A percentile compares a stretch with the other conserved stretches of the same genome.
Conservation (phyloP, 2,797 vertebrate genomes). For the Tinamus major region DNA sequence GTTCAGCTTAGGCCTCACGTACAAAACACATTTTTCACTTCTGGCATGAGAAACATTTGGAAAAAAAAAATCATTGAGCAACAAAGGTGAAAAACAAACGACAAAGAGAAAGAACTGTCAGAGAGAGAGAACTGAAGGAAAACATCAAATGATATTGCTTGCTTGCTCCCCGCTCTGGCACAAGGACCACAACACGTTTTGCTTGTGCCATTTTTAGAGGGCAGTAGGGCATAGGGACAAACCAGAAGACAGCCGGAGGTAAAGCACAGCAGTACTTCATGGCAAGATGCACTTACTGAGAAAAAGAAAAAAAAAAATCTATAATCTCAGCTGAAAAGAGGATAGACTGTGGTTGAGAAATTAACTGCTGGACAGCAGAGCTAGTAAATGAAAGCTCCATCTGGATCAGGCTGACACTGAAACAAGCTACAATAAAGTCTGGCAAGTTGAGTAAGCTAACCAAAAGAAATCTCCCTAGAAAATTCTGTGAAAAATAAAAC, state of each 20-base stretch:
- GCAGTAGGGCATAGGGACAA: background rate
- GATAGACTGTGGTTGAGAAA: background rate
- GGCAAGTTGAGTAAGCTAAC: background rate
- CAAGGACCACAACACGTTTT: background rate
- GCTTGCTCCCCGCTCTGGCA: background rate
- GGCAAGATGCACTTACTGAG: background rate
- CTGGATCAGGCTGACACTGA: conserved; percentile 37
- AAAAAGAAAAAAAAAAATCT: background rate
- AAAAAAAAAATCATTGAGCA: background rate
- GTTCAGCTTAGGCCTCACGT: background rate
- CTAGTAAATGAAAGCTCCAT: conserved; percentile 23
- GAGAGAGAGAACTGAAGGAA: conserved; percentile 5
- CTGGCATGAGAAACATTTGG: background rate
- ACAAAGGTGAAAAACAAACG: conserved; percentile 12
- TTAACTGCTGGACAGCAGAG: conserved; percentile 24
- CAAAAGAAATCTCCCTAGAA: background rate
- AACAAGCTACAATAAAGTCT: conserved; percentile 39
- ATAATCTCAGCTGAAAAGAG: background rate
- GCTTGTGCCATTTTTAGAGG: background rate
- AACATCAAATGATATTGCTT: background rate
- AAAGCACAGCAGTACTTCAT: background rate
- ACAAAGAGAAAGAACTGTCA: conserved; percentile 6
- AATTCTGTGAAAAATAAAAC: background rate
- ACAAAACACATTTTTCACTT: conserved; percentile 32
- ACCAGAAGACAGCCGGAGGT: background rate